Conservation (phyloP, 2,888 invertebrate species). For the Eupithecia centaureata region DNA sequence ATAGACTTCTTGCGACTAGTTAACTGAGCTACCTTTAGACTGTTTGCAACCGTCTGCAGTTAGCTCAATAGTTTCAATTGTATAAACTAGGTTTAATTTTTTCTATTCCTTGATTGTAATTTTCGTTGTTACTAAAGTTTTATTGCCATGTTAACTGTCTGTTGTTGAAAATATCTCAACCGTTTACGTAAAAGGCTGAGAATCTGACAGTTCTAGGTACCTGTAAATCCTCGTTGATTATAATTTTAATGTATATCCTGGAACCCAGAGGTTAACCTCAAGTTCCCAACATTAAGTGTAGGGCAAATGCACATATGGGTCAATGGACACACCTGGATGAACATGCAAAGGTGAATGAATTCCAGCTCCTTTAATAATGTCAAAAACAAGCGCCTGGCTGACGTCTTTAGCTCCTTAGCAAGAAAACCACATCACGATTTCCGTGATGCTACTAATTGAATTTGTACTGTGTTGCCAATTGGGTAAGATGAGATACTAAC, state of each 20-base stretch:
- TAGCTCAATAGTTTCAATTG: too few relatives aligned
- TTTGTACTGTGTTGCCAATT: constrained; percentile 67
- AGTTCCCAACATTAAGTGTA: constrained; percentile 15
- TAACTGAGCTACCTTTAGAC: too few relatives aligned
- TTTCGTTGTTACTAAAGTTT: too few relatives aligned
- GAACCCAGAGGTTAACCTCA: constrained; percentile 11
- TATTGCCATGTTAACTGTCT: too few relatives aligned
- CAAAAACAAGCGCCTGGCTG: constrained; percentile 3
- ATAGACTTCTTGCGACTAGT: too few relatives aligned
- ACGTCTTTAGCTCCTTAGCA: constrained; percentile 10
- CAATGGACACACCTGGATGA: constrained; percentile 21
- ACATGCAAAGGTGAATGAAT: constrained; percentile 16
- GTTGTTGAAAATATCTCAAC: not conserved
- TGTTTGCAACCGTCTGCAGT: too few relatives aligned
- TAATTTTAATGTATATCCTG: not conserved
- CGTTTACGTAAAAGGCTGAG: not conserved
- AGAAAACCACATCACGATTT: constrained; percentile 65
- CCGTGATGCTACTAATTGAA: constrained; percentile 66
- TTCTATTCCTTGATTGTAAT: too few relatives aligned
- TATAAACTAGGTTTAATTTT: too few relatives aligned
- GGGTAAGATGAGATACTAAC: constrained; percentile 52
- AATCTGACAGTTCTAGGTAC: not conserved
- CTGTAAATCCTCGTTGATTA: not conserved
- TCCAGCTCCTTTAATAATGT: not conserved
- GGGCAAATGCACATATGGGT: constrained; percentile 24